Evolutionary conservation across 2,113 vertebrate genomes (phyloP).

Genomic region (Falcunculus frontatus): DNA sequence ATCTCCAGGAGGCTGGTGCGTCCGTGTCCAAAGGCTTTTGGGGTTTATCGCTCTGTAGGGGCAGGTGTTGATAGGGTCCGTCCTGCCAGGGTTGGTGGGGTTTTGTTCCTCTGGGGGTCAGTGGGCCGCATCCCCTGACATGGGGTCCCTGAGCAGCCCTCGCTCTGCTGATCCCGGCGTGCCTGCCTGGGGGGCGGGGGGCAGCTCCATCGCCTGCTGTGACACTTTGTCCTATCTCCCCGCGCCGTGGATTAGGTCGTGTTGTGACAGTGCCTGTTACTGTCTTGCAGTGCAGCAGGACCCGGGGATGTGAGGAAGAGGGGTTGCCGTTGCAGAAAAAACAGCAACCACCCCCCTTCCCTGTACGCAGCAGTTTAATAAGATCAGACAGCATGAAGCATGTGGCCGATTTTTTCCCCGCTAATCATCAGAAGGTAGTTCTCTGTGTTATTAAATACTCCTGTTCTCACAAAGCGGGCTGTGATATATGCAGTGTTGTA

Average conservation of each 20-base stretch:
- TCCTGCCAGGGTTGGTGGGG: no score
- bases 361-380: conserved; percentile 11
- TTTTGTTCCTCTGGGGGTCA: background rate
- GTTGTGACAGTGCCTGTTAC: background rate
- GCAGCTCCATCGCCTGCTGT: background rate
- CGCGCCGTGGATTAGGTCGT: background rate
- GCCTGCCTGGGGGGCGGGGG: background rate
- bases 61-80: background rate
- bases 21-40: background rate
- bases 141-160: background rate
- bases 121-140: background rate
- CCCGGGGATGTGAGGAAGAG: background rate
- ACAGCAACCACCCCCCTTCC: background rate
- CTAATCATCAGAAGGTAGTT: conserved; percentile 10
- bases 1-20: background rate
- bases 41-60: background rate
- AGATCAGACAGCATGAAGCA: conserved; percentile 53
- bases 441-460: conserved; percentile 8
- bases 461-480: background rate
- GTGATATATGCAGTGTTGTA: background rate
- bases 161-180: background rate
- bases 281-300: background rate
- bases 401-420: background rate
- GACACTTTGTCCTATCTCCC: background rate
- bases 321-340: background rate